These are phyloP conservation scores for Alentia gelatinosa DNA, from an alignment of 2,888 invertebrate species.

Conservation along the genomic window DNA sequence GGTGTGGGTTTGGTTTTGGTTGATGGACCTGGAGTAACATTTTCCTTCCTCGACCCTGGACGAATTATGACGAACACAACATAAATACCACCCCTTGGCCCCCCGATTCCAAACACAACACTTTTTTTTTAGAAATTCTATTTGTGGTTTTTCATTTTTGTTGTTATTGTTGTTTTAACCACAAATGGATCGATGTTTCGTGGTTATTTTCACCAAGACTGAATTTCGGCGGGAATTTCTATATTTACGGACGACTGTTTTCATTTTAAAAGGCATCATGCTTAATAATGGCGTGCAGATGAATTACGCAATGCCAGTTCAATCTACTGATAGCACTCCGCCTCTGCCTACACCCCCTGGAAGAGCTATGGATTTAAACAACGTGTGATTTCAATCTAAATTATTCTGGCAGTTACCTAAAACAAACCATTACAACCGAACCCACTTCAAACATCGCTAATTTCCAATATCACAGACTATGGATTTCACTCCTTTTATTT, in stretches of 20 bases:
- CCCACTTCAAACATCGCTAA: conserved; percentile 4
- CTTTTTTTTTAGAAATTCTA: neutral
- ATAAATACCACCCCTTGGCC: neutral
- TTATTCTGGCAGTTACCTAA: neutral
- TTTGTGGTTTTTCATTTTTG: neutral
- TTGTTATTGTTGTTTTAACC: neutral
- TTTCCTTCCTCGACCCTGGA: neutral
- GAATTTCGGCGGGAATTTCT: neutral
- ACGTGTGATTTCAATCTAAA: no score
- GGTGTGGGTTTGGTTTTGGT: no score
- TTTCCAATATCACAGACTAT: neutral
- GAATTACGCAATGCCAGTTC: no score
- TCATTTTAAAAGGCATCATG: no score
- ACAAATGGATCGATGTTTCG: neutral
- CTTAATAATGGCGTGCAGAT: no score
- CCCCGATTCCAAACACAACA: neutral
- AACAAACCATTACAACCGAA: neutral
- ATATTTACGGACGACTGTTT: no score
- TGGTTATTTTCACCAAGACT: neutral
- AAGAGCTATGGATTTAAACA: no score
- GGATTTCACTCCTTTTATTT: conserved; percentile 4
- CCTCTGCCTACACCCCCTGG: no score
- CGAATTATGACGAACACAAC: neutral
- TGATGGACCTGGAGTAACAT: neutral
- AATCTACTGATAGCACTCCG: no score